These are phyloP conservation scores for Chaetura pelagica DNA, from an alignment of 2,113 vertebrate species.

Conservation along the genomic window DNA sequence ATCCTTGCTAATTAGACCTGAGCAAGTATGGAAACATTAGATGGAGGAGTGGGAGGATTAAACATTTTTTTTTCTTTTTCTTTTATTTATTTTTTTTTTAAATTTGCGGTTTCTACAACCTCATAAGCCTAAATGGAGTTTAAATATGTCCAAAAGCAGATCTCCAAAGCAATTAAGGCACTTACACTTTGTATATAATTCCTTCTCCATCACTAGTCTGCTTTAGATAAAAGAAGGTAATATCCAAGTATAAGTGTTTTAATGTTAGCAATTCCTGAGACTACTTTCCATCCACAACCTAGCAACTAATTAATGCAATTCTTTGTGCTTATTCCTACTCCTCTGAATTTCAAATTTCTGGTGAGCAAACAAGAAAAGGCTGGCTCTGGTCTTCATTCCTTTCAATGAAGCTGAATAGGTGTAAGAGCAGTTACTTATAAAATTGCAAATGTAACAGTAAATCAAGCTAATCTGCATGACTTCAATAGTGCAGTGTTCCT, in stretches of 20 bases:
- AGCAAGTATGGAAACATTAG: not conserved
- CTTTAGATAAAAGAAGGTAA: not conserved
- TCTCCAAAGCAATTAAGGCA: constrained; percentile 4
- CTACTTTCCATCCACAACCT: not conserved
- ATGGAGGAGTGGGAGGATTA: not conserved
- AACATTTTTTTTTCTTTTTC: not conserved
- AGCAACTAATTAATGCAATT: not conserved
- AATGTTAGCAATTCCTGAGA: not conserved
- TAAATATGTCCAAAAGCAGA: not conserved
- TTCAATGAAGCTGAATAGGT: not conserved
- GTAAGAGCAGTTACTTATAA: not conserved
- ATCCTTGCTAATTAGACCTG: constrained; percentile 4
- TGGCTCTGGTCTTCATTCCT: not conserved
- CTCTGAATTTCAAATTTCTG: not conserved
- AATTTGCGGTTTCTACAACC: not conserved
- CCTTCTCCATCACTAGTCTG: not conserved
- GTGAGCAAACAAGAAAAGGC: not conserved
- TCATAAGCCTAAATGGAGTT: not conserved
- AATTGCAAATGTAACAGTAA: not conserved
- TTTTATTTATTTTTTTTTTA: not conserved
- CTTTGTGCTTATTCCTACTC: not conserved
- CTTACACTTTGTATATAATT: not conserved
- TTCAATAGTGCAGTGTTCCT: not conserved
- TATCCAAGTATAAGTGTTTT: not conserved
- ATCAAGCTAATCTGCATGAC: not conserved